A percentile compares a stretch with the other conserved stretches of the same genome.
Conservation (phyloP, 2,888 invertebrate genomes). For the Iselma pallidipennis region DNA sequence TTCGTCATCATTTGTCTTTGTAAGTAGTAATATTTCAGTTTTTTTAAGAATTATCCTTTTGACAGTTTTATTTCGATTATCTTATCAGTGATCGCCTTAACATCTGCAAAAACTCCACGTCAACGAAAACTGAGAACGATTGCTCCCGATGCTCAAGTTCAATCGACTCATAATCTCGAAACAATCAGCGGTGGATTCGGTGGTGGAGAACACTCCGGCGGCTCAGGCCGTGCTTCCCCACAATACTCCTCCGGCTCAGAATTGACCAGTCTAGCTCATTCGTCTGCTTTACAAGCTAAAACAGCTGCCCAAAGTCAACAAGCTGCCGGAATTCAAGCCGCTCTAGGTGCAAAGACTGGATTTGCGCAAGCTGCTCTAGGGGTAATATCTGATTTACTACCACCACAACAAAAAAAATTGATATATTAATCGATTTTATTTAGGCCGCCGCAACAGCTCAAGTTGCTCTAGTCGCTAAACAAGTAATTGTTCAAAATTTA, state of each 20-base stretch:
- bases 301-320: constrained; percentile 69
- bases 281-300: constrained; percentile 73
- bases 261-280: constrained; percentile 67
- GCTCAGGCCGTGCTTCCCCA: background rate
- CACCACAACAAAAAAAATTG: too few relatives aligned
- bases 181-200: constrained; percentile 13
- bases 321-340: constrained; percentile 73
- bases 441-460: constrained; percentile 68
- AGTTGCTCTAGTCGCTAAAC: constrained; percentile 66
- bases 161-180: background rate
- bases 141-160: background rate
- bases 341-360: constrained; percentile 73
- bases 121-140: background rate
- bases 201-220: constrained; percentile 5
- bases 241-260: constrained; percentile 67
- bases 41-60: background rate
- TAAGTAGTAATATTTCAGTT: background rate
- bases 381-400: too few relatives aligned
- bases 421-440: background rate
- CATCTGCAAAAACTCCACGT: background rate
- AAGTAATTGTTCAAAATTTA: constrained; percentile 56
- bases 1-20: constrained; percentile 9
- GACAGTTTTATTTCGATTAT: too few relatives aligned
- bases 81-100: background rate
- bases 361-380: constrained; percentile 69